Evolutionary conservation across 1,140 invertebrate genomes (phyloP), one percentile per base, ranked within the genome.

Genomic region (Monomorium pharaonis): DNA sequence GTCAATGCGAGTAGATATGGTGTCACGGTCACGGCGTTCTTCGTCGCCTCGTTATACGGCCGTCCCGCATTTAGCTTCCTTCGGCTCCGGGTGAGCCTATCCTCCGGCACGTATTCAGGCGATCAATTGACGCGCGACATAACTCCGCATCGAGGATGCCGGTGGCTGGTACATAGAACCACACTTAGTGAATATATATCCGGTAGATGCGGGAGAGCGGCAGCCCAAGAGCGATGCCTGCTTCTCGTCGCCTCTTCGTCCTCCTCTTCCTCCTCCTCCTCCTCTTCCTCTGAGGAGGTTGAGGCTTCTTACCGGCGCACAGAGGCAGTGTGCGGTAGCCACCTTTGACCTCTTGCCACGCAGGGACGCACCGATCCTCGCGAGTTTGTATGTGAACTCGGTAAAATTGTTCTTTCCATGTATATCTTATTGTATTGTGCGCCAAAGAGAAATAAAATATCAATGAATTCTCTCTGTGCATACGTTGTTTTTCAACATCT

Each of bases 131-230:
- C 90, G 89, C 89, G 88, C 89, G 89, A 93, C 91, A 93, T 91
- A 94, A 94, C 87, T 92, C 86, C 81, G 72, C 91, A 88, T 88
- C 88, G 88, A 87, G 86, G 86, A 85, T 86, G 81, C 83, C 80
- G 87, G 88, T 91, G 84, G 87, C 87, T 87, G 88, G 72, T 93
- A 94, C 94, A 94, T 81, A 92, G 92, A 94, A 94, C 88, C 87
- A 94, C 94, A 94, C 94, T 94, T 94, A 94, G 92, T 86, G 89
- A 86, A 90, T 90, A 90, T 92, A 91, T 91, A 89, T 89, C 88
- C 78, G 85, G 80, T 58, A 83, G 69, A 85, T 37, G 87, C 47
- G 77, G 60, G 47, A 85, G 72, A 74, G 78, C 81, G 58, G 75
- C 33, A 86, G 74, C 72, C 75, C 58, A 81, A 88, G 89, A 87